Evolutionary conservation across 2,113 vertebrate genomes (phyloP), one percentile per base, ranked within the genome.

Genomic region (Zosterops borbonicus): DNA sequence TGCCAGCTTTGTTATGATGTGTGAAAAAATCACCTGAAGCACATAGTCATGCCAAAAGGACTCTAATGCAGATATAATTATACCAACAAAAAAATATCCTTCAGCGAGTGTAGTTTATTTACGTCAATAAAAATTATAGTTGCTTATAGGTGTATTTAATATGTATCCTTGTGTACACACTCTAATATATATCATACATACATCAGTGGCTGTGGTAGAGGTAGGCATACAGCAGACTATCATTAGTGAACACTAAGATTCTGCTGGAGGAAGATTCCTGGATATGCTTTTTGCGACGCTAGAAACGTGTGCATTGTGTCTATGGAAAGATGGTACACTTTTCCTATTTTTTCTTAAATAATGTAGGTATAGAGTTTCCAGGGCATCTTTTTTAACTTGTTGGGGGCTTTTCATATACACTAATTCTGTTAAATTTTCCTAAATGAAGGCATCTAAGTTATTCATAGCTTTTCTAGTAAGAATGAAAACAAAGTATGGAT

Each of bases 11-110:
- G 55, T 89, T 96, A 56, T 87, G 83, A 89, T 94, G 91, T 94
- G 95, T 91, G 92, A 95, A 97, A 92, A 94, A 89, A 64, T 90
- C 64, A 96, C 80, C 91, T 94, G 92, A 96, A 97, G 83, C 87
- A 82, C 47, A 52, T 3, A 89, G 49, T 46, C 69, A 58, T 71
- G 77, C 83, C 91, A 94, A 90, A 92, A 94, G 41, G 15, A 42
- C 75, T 91, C 65, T 68, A 68, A 75, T 42, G 77, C 24, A 95
- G 73, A 84, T 87, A 78, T 47, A 94, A 93, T 93, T 87, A 68
- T 89, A 93, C 75, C 77, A 92, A 80, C 33, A 91, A 91, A 94
- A 93, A 95, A 91, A 95, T 87, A 90, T 56, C 83, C 92, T 95
- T 95, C 83, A 95, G 81, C 52, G 1, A 90, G 35, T 17, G 44